phyloP scores from a whole-genome alignment of 2,113 vertebrate species.

The Gobiocypris rarus region DNA sequence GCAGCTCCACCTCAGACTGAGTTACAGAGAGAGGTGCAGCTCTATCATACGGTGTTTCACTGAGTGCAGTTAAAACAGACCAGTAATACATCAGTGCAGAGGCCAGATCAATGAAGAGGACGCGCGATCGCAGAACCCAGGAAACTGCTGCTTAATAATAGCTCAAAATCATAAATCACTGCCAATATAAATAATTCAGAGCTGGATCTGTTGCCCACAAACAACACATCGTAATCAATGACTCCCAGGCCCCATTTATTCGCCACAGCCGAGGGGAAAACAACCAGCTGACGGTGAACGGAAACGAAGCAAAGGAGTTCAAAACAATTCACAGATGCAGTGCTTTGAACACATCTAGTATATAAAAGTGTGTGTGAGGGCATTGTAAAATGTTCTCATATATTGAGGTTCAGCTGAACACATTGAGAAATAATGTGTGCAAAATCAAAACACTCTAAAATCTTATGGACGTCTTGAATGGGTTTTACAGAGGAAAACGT shows the following conservation, averaged over 20 bases:
- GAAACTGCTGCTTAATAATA: conserved; percentile 69
- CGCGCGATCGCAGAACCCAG: conserved; percentile 67
- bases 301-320: neutral
- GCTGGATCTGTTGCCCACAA: conserved; percentile 54
- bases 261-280: neutral
- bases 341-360: too few species aligned
- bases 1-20: conserved; percentile 17
- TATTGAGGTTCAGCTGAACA: too few species aligned
- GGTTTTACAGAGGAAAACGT: neutral
- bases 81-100: conserved; percentile 62
- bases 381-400: too few species aligned
- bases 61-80: conserved; percentile 52
- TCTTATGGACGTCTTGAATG: neutral
- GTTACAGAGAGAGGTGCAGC: neutral
- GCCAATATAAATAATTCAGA: conserved; percentile 61
- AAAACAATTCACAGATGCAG: neutral
- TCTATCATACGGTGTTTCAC: neutral
- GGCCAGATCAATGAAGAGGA: conserved; percentile 69
- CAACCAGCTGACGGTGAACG: conserved; percentile 1
- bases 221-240: conserved; percentile 51
- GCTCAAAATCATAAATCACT: conserved; percentile 66
- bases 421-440: too few species aligned
- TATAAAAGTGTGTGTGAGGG: too few species aligned
- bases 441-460: too few species aligned
- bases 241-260: conserved; percentile 31